Percentiles rank a stretch among this genome's conserved stretches.
Conservation (phyloP, 2,888 invertebrate genomes). For the Cremastinae sp. region DNA sequence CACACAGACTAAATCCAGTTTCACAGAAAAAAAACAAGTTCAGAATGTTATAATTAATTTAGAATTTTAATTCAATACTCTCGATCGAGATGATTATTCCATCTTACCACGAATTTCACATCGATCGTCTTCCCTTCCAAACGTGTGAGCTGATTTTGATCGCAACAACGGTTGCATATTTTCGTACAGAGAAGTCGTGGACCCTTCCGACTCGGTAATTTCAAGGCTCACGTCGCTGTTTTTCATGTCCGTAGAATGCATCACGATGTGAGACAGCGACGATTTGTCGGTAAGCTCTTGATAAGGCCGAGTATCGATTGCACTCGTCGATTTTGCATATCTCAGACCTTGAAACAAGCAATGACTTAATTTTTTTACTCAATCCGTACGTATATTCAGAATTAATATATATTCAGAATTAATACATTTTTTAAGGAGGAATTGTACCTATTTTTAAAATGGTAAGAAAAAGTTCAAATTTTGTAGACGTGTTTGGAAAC, state of each 20-base stretch:
- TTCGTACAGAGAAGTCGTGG: slow-evolving; percentile 67
- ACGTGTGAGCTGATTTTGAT: slow-evolving; percentile 64
- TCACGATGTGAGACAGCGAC: slow-evolving; percentile 60
- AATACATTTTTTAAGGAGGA: not conserved
- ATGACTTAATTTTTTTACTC: no score
- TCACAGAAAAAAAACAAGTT: not conserved
- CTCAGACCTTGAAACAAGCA: slow-evolving; percentile 68
- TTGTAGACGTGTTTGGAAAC: no score
- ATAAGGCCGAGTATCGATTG: slow-evolving; percentile 67
- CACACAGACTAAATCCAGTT: slow-evolving; percentile 15
- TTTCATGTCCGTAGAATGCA: slow-evolving; percentile 58
- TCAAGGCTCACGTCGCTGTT: slow-evolving; percentile 66
- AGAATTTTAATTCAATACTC: no score
- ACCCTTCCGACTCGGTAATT: slow-evolving; percentile 64
- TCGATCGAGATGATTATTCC: no score
- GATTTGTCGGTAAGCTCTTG: slow-evolving; percentile 64
- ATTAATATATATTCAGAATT: not conserved
- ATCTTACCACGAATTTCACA: slow-evolving; percentile 60
- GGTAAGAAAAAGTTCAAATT: no score
- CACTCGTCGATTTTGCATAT: slow-evolving; percentile 72
- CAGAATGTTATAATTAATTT: no score
- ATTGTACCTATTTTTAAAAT: no score
- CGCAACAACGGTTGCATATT: slow-evolving; percentile 66
- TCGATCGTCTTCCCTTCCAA: slow-evolving; percentile 56
- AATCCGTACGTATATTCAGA: not conserved